phyloP scores from a whole-genome alignment of 2,888 invertebrate genomes.

The Emmelina monodactyla region DNA sequence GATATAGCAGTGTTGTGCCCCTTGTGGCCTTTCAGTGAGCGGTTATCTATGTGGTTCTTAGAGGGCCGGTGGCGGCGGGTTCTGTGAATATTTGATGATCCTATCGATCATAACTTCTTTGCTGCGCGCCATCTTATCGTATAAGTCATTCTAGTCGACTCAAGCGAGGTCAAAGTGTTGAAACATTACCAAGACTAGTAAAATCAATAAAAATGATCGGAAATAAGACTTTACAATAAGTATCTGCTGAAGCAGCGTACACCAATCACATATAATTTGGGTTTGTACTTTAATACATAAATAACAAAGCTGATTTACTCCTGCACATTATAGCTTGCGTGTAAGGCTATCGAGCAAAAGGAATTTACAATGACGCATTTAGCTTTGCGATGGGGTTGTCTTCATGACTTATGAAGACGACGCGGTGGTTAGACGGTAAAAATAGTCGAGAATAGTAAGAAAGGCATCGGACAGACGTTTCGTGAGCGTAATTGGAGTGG shows the following conservation, averaged over 20 bases:
- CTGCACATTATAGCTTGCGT: constrained; percentile 24
- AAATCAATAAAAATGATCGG: too few relatives aligned
- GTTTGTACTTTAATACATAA: too few relatives aligned
- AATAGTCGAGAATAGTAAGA: constrained; percentile 40
- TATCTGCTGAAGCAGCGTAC: too few relatives aligned
- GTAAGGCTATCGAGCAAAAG: constrained; percentile 27
- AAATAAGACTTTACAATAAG: too few relatives aligned
- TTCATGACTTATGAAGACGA: constrained; percentile 52
- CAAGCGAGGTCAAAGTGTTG: too few relatives aligned
- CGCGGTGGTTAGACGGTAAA: constrained; percentile 33
- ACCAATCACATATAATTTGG: too few relatives aligned
- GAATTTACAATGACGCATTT: constrained; percentile 46
- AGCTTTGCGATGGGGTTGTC: constrained; percentile 33
- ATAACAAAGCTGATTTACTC: too few relatives aligned
- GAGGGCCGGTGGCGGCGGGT: constrained; percentile 35
- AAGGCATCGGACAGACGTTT: constrained; percentile 39
- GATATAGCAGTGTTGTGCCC: too few relatives aligned
- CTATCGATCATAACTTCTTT: constrained; percentile 63
- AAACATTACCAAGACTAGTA: too few relatives aligned
- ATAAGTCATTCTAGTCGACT: too few relatives aligned
- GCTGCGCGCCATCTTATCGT: too few relatives aligned
- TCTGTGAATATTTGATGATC: constrained; percentile 57
- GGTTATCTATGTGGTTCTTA: constrained; percentile 51
- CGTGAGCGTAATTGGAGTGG: constrained; percentile 50
- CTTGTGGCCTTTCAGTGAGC: constrained; percentile 51